Conservation (phyloP, 2,888 invertebrate genomes). For the Cheilosia grossa region DNA sequence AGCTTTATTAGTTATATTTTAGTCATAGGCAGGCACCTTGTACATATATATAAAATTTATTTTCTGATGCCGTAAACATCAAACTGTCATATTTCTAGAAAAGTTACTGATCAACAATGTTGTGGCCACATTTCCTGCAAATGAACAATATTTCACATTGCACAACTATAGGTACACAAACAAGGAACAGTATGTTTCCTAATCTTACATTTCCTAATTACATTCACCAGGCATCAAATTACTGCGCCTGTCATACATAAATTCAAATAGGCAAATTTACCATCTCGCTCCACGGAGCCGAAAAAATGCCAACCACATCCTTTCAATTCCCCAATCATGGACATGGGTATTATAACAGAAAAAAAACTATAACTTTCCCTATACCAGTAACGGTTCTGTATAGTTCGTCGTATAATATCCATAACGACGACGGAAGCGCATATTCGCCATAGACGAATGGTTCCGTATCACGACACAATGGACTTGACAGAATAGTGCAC, state of each 20-base stretch:
- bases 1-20: too few relatives aligned
- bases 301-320: slow-evolving; percentile 43
- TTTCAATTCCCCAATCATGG: slow-evolving; percentile 63
- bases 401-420: slow-evolving; percentile 27
- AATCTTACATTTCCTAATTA: slow-evolving; percentile 26
- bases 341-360: neutral
- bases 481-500: slow-evolving; percentile 52
- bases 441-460: slow-evolving; percentile 70
- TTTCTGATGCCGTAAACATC: neutral
- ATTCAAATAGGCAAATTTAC: slow-evolving; percentile 35
- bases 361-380: neutral
- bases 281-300: slow-evolving; percentile 48
- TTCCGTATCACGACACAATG: slow-evolving; percentile 64
- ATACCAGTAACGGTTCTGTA: neutral
- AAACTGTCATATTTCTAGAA: too few relatives aligned
- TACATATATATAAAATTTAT: too few relatives aligned
- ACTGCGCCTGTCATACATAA: neutral
- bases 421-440: slow-evolving; percentile 67
- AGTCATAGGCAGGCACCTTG: too few relatives aligned
- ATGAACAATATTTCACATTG: too few relatives aligned
- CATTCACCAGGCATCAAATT: slow-evolving; percentile 41
- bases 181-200: neutral
- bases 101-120: too few relatives aligned
- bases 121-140: too few relatives aligned
- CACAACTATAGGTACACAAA: too few relatives aligned